Evolutionary conservation across 2,888 invertebrate genomes (phyloP).

Genomic region (Atethmia centrago): DNA sequence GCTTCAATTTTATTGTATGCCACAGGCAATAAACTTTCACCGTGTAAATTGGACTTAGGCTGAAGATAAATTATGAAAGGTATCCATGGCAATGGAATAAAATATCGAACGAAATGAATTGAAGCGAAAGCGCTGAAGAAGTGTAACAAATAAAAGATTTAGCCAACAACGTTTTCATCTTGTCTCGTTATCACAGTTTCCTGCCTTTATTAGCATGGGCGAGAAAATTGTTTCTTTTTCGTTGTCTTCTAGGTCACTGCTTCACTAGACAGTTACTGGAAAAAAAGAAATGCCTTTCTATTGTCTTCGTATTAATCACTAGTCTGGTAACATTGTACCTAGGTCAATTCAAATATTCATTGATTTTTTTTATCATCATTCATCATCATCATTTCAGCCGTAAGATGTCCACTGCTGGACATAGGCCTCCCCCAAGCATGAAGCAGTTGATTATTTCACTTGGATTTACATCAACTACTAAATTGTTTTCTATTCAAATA

Average conservation of each 20-base stretch:
- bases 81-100: constrained; percentile 6
- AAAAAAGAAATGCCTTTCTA: constrained; percentile 43
- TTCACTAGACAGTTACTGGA: constrained; percentile 6
- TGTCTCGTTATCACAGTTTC: constrained; percentile 31
- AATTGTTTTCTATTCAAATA: constrained; percentile 18
- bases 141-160: constrained; percentile 21
- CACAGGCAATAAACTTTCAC: too few relatives aligned
- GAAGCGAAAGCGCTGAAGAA: constrained; percentile 16
- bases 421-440: too few relatives aligned
- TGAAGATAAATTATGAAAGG: too few relatives aligned
- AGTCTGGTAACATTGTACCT: constrained; percentile 6
- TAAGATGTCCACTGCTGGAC: too few relatives aligned
- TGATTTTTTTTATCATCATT: too few relatives aligned
- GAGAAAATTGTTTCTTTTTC: constrained; percentile 37
- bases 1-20: too few relatives aligned
- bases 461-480: constrained; percentile 6
- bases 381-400: too few relatives aligned
- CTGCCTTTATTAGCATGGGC: constrained; percentile 30
- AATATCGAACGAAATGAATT: constrained; percentile 16
- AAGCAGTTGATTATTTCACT: constrained; percentile 12
- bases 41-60: too few relatives aligned
- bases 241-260: constrained; percentile 39
- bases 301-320: constrained; percentile 27
- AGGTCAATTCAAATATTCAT: constrained; percentile 17
- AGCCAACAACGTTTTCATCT: constrained; percentile 21